Evolutionary conservation across 2,888 invertebrate genomes (phyloP), one percentile per base, ranked within the genome.

Genomic region (Siphonodentalium dalli): DNA sequence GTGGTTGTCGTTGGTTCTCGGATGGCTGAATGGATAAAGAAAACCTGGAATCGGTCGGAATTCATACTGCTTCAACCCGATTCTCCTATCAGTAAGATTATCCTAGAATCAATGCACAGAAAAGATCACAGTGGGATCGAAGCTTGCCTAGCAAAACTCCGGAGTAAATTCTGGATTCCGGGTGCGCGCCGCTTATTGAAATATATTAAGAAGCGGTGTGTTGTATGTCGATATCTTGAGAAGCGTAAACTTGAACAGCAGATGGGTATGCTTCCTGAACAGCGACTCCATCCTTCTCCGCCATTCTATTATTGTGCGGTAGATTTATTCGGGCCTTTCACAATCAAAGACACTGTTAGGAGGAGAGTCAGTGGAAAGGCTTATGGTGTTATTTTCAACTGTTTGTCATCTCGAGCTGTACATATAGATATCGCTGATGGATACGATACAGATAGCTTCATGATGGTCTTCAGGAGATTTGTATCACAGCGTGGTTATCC

Each of bases 151-250:
- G 39, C 48, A 26, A 48, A 48, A 18, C n/a, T 48, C 13, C 29
- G 48, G 24, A 48, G 48, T 18, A 48, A 39, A 23, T 48, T 23
- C 2, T 48, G 48, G 48, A 40, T 48, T 31, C 48, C 39, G 5
- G 39, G 39, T 15, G 29, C 20, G 20, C 27, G 39, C 9, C 29
- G 28, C 15, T 28, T 39, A 9, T 13, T 39, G 3, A 48, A 29
- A 21, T 18, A 13, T n/a, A 27, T 39, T 13, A 18, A 15, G 4
- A n/a, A n/a, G 8, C n/a, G 40, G 3, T 48, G 39, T 31, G 31
- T 48, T n/a, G 23, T 48, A 9, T 39, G 48, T 20, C n/a, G 31
- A 21, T 40, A 31, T 44, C n/a, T n/a, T n/a, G n/a, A n/a, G n/a
- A n/a, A n/a, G n/a, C n/a, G n/a, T 7, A 33, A 13, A 11, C 11